phyloP scores from a whole-genome alignment of 2,888 invertebrate species.

The Xestia ashworthii region DNA sequence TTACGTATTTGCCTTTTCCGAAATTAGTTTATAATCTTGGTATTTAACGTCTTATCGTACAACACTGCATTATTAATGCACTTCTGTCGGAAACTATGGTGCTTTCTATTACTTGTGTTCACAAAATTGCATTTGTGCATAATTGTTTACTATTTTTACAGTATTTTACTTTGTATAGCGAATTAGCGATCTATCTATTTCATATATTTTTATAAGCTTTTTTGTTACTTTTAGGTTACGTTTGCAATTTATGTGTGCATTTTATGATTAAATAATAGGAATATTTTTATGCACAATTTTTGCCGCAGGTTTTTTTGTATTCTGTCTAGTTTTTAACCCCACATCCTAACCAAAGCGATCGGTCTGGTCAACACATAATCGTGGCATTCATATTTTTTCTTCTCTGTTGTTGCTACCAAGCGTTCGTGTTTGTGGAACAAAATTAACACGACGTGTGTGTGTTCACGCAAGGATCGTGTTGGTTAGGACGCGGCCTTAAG shows the following conservation, averaged over 20 bases:
- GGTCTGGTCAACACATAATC: not conserved
- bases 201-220: not conserved
- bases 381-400: not conserved
- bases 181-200: no score
- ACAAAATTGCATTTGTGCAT: constrained; percentile 34
- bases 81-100: constrained; percentile 16
- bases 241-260: not conserved
- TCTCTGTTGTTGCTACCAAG: not conserved
- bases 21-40: not conserved
- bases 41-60: constrained; percentile 3
- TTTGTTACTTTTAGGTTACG: not conserved
- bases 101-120: constrained; percentile 30
- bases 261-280: constrained; percentile 7
- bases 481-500: not conserved
- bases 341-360: not conserved
- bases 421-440: not conserved
- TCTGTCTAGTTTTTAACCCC: not conserved
- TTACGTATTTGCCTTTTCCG: not conserved
- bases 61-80: constrained; percentile 16
- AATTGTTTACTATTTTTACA: constrained; percentile 19
- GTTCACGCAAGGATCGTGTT: not conserved
- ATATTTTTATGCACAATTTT: constrained; percentile 10
- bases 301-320: not conserved
- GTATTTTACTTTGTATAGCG: constrained; percentile 33
- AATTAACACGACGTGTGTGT: not conserved